phyloP scores from a whole-genome alignment of 1,140 invertebrate species.

The Saxidomus purpurata region DNA sequence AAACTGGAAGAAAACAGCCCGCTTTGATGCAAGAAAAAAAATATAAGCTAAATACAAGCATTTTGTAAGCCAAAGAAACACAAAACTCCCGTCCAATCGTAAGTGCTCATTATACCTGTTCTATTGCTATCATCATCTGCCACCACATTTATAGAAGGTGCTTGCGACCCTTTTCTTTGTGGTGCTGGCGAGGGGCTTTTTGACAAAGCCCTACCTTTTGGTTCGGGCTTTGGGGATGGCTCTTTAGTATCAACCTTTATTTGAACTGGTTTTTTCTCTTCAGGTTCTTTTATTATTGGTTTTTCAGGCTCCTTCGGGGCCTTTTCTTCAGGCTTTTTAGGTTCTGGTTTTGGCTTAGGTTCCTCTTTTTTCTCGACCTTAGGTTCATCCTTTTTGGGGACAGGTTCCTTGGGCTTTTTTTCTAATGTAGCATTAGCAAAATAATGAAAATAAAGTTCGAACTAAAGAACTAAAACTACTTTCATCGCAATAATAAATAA shows the following conservation, averaged over 20 bases:
- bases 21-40: neutral
- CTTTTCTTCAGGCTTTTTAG: constrained; percentile 63
- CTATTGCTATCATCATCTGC: constrained; percentile 47
- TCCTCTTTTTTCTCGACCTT: constrained; percentile 65
- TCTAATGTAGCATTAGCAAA: constrained; percentile 15
- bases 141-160: constrained; percentile 76
- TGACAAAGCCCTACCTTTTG: neutral
- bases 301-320: constrained; percentile 54
- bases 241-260: constrained; percentile 1
- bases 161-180: constrained; percentile 31
- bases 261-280: constrained; percentile 66
- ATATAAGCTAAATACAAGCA: neutral
- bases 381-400: constrained; percentile 44
- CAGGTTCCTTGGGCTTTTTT: constrained; percentile 49
- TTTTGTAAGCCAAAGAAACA: constrained; percentile 20
- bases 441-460: neutral
- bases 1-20: neutral
- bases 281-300: constrained; percentile 53
- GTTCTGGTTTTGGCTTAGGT: constrained; percentile 62
- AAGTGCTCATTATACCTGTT: constrained; percentile 42
- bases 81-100: neutral
- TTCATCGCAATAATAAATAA: no score
- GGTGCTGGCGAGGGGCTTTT: constrained; percentile 39
- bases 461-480: neutral
- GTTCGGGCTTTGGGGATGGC: constrained; percentile 11